Base-by-base conservation (phyloP, 2,113 vertebrate species). In the Oncorhynchus nerka region DNA sequence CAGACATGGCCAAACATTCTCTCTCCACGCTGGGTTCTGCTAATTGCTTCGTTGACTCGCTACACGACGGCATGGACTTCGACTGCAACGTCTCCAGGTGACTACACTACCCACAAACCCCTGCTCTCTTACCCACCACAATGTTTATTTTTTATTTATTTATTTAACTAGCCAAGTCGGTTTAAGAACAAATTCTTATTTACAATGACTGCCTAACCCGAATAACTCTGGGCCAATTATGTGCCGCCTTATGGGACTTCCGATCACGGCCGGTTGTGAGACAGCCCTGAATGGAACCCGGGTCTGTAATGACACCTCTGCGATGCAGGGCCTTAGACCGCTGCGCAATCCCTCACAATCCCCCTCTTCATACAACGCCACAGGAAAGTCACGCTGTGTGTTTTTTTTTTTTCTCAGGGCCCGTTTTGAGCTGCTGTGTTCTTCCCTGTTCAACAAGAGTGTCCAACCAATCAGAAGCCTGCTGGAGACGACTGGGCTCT, bases 21-120 rank as follows among this genome's bases (percentile, higher is more conserved):
- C 89, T 99, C 67, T 98, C 98, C 24, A 95, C 96, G 0, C 80
- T 99, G 83, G 95, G 95, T 79, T 96, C 96, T 0, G 95, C 98
- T 68, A 99, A 99, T 85, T 99, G 97, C 84, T 99, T 99, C 15
- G 96, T 99, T 0, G 98, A 99, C 84, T 99, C 98, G 0, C 84
- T 99, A 8, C 95, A 97, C 5, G 96, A 98, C n/a, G 98, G 98
- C n/a, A 90, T 97, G n/a, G 98, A 99, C 92, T 99, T 99, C 80
- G 98, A 99, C 6, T 99, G 98, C 87, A 96, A 89, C 1, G 92
- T 99, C 32, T 99, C 98, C 62, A 95, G 98, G 98, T 98, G 87
- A 87, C 66, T 68, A 5, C 15, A 39, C 2, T 61, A 67, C 16
- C 26, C 15, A 68, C 30, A 68, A 32, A 0, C 6, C 30, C 16